Conservation (phyloP, 1,140 invertebrate species). For the Apolygus lucorum region DNA sequence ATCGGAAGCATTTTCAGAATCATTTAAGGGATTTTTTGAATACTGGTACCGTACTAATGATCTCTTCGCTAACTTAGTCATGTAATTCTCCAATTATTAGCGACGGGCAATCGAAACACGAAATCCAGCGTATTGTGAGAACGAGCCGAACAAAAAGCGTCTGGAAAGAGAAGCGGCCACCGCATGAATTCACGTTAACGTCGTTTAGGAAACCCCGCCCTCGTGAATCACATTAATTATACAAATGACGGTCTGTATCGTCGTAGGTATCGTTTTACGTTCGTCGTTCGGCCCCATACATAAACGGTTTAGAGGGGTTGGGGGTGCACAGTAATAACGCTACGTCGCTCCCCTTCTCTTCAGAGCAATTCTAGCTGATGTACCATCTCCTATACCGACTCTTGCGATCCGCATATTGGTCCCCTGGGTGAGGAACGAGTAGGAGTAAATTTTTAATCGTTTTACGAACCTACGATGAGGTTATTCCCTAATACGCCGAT, state of each 20-base stretch:
- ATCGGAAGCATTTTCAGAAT: too few species aligned
- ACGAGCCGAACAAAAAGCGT: background rate
- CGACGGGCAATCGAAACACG: too few species aligned
- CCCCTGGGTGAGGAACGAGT: too few species aligned
- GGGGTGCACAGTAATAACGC: background rate
- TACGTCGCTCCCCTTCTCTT: background rate
- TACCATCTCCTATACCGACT: background rate
- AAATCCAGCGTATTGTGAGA: too few species aligned
- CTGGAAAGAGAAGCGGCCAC: background rate
- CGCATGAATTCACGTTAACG: background rate
- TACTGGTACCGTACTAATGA: too few species aligned
- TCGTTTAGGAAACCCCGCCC: background rate
- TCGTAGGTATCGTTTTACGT: background rate
- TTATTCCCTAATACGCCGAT: background rate
- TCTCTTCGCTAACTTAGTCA: too few species aligned
- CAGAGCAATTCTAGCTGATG: background rate
- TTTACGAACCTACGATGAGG: background rate
- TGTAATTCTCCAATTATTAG: too few species aligned
- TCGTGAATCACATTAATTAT: background rate
- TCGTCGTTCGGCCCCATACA: background rate
- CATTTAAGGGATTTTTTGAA: too few species aligned
- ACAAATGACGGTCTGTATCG: background rate
- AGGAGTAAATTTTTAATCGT: background rate
- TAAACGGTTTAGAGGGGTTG: background rate
- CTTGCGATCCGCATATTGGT: background rate